Evolutionary conservation across 2,888 invertebrate genomes (phyloP), one percentile per base, ranked within the genome.

Genomic region (Syritta pipiens): DNA sequence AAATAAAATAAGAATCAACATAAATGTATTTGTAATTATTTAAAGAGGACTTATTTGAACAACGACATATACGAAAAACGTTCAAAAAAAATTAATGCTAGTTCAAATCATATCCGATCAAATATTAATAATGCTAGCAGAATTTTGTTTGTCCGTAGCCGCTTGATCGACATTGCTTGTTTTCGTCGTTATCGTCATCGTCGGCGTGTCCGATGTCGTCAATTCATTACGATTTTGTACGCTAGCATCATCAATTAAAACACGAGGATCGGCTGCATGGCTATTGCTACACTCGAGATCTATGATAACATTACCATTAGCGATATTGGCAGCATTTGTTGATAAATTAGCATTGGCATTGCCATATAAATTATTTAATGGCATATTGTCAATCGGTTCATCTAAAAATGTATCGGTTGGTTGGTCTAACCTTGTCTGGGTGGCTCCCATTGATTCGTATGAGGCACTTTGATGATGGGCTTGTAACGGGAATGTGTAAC

Each of bases 371-470:
- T 83, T 82, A 81, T 72, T 84, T 83, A 83, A 82, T 81, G 84
- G 83, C 44, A 82, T 83, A 82, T 83, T 84, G 83, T 84, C 85
- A 63, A 72, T 82, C 62, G 74, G 67, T 62, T 79, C 74, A 82
- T 81, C 82, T 84, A 88, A 86, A 84, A 88, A 86, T 84, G 86
- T 88, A 85, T 88, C 87, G 84, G 87, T 87, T 75, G 87, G 83
- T 82, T 86, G 85, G 81, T 93, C 94, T 94, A 93, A 94, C 94
- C 94, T 95, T 91, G 93, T 93, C 89, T 92, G 93, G 89, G 93
- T 94, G 90, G 92, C 93, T 90, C 95, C 96, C 96, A 96, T 96
- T 85, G 96, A 95, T 90, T 96, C 93, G 93, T 96, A 96, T 86
- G 91, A 90, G 89, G 91, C 91, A 88, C 90, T 90, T 89, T 94